phyloP scores from a whole-genome alignment of 2,797 vertebrate genomes.

The Pyrrhura leucotis region DNA sequence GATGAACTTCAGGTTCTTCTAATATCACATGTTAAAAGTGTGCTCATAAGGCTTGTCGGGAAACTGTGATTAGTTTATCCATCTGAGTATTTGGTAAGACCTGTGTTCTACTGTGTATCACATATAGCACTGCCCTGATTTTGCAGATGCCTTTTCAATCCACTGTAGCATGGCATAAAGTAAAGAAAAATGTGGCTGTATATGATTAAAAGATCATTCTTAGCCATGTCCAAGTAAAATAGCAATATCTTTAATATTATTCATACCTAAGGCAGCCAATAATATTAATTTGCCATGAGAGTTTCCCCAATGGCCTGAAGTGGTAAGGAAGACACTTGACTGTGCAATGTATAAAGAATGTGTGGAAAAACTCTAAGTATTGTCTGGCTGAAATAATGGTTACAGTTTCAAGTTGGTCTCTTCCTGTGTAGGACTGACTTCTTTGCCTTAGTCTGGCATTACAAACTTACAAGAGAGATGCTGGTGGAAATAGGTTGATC shows the following conservation, averaged over 20 bases:
- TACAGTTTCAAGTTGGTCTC: neutral
- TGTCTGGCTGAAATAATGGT: neutral
- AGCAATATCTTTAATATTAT: neutral
- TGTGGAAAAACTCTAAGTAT: neutral
- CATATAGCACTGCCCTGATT: neutral
- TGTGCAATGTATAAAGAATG: neutral
- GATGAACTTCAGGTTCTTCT: neutral
- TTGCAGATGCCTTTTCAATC: neutral
- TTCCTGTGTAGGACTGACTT: neutral
- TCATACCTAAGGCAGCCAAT: neutral
- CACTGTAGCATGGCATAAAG: neutral
- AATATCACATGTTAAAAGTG: accelerated
- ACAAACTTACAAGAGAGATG: neutral
- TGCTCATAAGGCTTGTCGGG: neutral
- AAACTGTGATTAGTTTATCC: neutral
- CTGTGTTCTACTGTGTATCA: neutral
- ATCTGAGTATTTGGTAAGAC: neutral
- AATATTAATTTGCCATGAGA: neutral
- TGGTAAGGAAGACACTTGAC: neutral
- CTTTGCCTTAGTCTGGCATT: neutral
- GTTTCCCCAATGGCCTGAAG: neutral
- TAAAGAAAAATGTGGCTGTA: neutral
- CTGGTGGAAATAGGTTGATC: neutral
- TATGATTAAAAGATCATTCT: neutral
- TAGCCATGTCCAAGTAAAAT: neutral